These are phyloP conservation scores for Lophotis ruficrista DNA, from an alignment of 2,113 vertebrate genomes.

Conservation along the genomic window DNA sequence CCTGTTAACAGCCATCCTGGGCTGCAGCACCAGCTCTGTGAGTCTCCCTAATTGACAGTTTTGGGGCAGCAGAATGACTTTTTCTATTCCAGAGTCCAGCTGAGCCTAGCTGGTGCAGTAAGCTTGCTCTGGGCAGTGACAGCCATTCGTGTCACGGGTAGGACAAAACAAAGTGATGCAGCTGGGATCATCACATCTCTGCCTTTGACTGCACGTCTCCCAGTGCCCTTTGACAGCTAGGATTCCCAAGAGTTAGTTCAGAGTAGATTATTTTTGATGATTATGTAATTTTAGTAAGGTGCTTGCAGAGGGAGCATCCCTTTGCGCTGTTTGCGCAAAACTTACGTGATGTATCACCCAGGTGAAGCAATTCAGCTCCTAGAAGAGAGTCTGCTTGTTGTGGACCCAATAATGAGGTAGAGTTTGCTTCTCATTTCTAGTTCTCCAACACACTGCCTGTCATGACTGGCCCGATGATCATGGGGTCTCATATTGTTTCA, in stretches of 20 bases:
- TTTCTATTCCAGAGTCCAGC: background rate
- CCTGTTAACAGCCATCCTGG: background rate
- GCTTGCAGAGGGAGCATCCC: background rate
- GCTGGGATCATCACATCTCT: background rate
- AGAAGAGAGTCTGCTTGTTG: background rate
- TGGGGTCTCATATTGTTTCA: slow-evolving; percentile 86
- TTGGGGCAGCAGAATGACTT: background rate
- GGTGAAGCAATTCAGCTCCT: background rate
- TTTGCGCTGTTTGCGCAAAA: background rate
- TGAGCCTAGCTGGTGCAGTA: background rate
- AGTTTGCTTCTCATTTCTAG: slow-evolving; percentile 59
- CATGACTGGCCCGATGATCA: slow-evolving; percentile 79
- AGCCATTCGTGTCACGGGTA: background rate
- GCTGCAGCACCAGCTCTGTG: background rate
- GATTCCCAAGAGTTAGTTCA: background rate
- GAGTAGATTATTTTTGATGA: background rate
- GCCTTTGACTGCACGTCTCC: background rate
- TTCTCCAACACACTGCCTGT: slow-evolving; percentile 87
- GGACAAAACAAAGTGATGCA: background rate
- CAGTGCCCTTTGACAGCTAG: background rate
- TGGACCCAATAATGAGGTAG: background rate
- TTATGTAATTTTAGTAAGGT: background rate
- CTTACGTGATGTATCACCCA: background rate
- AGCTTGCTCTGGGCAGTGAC: background rate
- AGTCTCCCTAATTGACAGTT: background rate